These are phyloP conservation scores for Aptenodytes patagonicus DNA, from an alignment of 2,113 vertebrate species.

Conservation along the genomic window DNA sequence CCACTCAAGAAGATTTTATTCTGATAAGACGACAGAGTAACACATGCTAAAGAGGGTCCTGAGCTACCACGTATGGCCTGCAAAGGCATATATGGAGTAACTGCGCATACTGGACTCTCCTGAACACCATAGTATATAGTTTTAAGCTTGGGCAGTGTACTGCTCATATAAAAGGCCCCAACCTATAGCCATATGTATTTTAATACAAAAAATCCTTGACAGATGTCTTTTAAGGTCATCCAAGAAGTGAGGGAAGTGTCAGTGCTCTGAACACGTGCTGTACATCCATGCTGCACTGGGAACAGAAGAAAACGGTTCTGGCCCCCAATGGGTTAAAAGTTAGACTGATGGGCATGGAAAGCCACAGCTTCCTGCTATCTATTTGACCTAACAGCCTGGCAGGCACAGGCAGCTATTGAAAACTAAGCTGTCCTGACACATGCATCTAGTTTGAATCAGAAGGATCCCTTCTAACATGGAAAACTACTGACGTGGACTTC, in stretches of 20 bases:
- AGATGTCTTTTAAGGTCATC: neutral
- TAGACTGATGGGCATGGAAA: neutral
- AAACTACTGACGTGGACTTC: neutral
- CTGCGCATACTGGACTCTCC: neutral
- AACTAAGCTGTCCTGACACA: neutral
- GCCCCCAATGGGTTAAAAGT: neutral
- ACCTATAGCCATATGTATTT: neutral
- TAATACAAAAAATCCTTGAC: neutral
- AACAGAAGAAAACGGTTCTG: neutral
- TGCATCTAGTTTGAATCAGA: neutral
- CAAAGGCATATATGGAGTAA: neutral
- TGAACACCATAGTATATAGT: rapidly evolving
- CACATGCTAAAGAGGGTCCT: neutral
- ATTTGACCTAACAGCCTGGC: neutral
- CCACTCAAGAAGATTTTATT: neutral
- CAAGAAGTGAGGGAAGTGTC: neutral
- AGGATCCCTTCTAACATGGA: neutral
- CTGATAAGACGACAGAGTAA: neutral
- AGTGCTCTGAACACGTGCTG: neutral
- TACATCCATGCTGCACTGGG: rapidly evolving
- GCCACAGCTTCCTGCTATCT: constrained; percentile 27
- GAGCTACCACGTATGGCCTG: rapidly evolving
- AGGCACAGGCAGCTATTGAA: constrained; percentile 25
- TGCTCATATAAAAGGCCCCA: neutral
- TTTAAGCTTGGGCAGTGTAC: neutral